Evolutionary conservation across 2,113 vertebrate species (phyloP).

Genomic region (Herpailurus yagouaroundi): DNA sequence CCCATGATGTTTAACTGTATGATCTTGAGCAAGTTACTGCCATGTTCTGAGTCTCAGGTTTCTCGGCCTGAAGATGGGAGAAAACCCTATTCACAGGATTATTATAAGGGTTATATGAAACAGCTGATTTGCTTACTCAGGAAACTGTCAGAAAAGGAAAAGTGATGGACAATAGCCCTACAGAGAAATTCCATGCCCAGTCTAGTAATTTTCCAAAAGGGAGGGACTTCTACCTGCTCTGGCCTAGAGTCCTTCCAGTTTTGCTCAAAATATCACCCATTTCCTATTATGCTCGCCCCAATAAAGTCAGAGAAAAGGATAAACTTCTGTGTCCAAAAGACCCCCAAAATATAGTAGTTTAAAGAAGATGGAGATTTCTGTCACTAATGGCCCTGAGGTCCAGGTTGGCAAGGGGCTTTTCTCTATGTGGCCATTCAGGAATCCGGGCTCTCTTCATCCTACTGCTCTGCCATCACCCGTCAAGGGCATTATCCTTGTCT

Average conservation of each 20-base stretch:
- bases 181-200: not conserved
- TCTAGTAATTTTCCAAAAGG: not conserved
- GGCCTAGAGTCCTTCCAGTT: not conserved
- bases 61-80: not conserved
- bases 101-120: not conserved
- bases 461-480: not conserved
- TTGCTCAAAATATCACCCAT: not conserved
- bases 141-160: not conserved
- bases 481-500: not conserved
- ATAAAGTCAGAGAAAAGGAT: not conserved
- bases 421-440: not conserved
- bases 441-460: not conserved
- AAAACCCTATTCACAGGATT: not conserved
- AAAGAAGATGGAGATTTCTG: not conserved
- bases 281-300: not conserved
- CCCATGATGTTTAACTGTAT: not conserved
- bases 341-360: not conserved
- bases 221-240: not conserved
- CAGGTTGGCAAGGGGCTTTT: not conserved
- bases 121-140: not conserved
- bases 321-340: not conserved
- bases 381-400: not conserved
- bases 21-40: not conserved
- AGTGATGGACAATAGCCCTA: not conserved
- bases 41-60: not conserved